Percentiles rank a stretch among this genome's conserved stretches.
phyloP scores from a whole-genome alignment of 2,888 invertebrate species.

The Ennomos erosarius region DNA sequence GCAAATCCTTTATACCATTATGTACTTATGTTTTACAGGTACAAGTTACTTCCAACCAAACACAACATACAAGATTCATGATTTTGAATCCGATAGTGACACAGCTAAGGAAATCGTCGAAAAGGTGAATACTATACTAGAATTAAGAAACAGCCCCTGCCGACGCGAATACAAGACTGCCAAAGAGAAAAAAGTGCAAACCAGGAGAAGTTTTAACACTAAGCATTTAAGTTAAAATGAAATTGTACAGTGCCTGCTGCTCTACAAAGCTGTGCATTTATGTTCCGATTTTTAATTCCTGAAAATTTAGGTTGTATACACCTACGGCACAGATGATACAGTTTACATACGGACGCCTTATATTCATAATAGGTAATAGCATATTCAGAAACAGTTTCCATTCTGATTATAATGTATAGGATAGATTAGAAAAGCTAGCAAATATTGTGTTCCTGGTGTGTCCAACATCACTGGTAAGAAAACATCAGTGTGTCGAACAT shows the following conservation, averaged over 20 bases:
- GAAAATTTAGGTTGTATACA: constrained; percentile 16
- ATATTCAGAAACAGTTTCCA: too few relatives aligned
- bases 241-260: constrained; percentile 40
- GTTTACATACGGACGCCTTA: not conserved
- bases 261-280: too few relatives aligned
- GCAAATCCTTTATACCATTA: too few relatives aligned
- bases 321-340: not conserved
- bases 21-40: constrained; percentile 48
- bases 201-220: constrained; percentile 83
- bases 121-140: constrained; percentile 94
- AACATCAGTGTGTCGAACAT: too few relatives aligned
- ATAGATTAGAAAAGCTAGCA: too few relatives aligned
- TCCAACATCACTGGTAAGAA: too few relatives aligned
- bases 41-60: constrained; percentile 66
- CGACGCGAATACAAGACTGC: constrained; percentile 92
- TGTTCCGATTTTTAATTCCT: constrained; percentile 22
- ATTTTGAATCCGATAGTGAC: constrained; percentile 93
- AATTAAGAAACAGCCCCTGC: constrained; percentile 91
- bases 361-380: too few relatives aligned
- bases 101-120: constrained; percentile 93
- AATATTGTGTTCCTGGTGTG: too few relatives aligned
- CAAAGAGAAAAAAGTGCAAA: constrained; percentile 88
- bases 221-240: constrained; percentile 24
- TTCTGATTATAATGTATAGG: too few relatives aligned
- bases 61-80: constrained; percentile 92